These are phyloP conservation scores for Perizoma affinitatum DNA, from an alignment of 2,888 invertebrate genomes.

Conservation along the genomic window DNA sequence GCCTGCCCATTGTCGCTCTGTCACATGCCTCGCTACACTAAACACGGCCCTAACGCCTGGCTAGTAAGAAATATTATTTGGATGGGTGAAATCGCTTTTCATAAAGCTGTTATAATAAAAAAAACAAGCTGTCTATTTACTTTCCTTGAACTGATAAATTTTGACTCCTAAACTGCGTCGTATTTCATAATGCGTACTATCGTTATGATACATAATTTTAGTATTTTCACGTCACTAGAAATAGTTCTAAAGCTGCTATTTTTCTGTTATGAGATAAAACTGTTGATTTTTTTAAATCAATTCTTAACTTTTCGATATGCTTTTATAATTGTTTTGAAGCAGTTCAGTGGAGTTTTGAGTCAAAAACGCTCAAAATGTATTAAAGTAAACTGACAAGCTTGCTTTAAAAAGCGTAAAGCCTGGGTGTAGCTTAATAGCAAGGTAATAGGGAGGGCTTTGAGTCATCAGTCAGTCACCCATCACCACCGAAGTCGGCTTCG, in stretches of 20 bases:
- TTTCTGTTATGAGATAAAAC: too few relatives aligned
- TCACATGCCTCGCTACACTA: conserved; percentile 81
- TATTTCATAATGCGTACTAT: too few relatives aligned
- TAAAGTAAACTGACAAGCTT: conserved; percentile 16
- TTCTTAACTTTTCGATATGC: too few relatives aligned
- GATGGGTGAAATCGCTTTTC: conserved; percentile 49
- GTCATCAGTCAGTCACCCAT: conserved; percentile 49
- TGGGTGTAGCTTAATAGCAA: conserved; percentile 48
- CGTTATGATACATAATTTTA: too few relatives aligned
- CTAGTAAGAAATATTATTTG: conserved; percentile 58
- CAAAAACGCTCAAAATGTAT: too few relatives aligned
- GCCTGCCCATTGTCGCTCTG: conserved; percentile 77
- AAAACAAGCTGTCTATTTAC: conserved; percentile 14
- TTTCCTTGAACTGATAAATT: neutral
- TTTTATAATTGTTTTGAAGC: too few relatives aligned
- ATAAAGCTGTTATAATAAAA: conserved; percentile 19
- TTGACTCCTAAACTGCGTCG: too few relatives aligned
- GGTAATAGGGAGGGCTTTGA: conserved; percentile 56
- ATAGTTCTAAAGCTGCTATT: too few relatives aligned
- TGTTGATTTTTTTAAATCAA: too few relatives aligned
- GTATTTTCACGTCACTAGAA: too few relatives aligned
- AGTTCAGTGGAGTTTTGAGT: too few relatives aligned
- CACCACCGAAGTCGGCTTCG: conserved; percentile 53
- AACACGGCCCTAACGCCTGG: conserved; percentile 72
- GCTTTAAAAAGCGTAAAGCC: conserved; percentile 6